Percentiles rank a stretch among this genome's conserved stretches.
These are phyloP conservation scores for Stenoptilia bipunctidactyla DNA, from an alignment of 2,888 invertebrate genomes.

Conservation along the genomic window DNA sequence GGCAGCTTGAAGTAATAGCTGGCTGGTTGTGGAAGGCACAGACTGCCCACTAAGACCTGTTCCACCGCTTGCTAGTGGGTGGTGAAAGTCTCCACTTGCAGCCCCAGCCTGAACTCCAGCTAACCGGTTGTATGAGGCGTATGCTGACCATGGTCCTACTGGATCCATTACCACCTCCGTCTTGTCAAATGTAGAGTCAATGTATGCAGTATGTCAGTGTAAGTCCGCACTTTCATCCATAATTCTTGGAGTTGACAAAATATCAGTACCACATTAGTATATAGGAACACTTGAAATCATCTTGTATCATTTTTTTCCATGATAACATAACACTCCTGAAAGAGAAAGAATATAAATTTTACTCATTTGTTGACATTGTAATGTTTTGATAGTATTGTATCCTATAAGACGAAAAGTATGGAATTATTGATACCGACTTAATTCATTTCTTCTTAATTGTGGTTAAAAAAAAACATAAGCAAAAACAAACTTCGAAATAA, in stretches of 20 bases:
- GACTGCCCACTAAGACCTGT: conserved; percentile 64
- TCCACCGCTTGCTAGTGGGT: conserved; percentile 74
- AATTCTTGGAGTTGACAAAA: conserved; percentile 50
- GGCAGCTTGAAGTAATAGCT: conserved; percentile 76
- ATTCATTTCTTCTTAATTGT: conserved; percentile 14
- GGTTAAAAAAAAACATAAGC: conserved; percentile 17
- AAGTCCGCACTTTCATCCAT: conserved; percentile 69
- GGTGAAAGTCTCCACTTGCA: conserved; percentile 76
- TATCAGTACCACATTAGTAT: conserved; percentile 40
- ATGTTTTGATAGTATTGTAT: not conserved
- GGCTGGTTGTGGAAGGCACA: conserved; percentile 76
- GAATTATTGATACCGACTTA: too few relatives aligned
- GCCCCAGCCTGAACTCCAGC: conserved; percentile 78
- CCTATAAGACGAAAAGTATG: too few relatives aligned
- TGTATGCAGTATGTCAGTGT: conserved; percentile 59
- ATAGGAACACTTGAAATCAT: conserved; percentile 46
- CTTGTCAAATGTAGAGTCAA: conserved; percentile 46
- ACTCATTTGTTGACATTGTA: not conserved
- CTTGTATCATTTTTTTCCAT: conserved; percentile 28
- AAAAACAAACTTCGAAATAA: conserved; percentile 15
- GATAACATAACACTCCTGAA: conserved; percentile 50
- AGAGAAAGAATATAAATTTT: conserved; percentile 34
- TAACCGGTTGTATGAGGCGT: conserved; percentile 86
- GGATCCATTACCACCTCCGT: conserved; percentile 84
- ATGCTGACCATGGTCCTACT: conserved; percentile 89